phyloP scores from a whole-genome alignment of 2,113 vertebrate genomes.

The Bagarius yarrelli region DNA sequence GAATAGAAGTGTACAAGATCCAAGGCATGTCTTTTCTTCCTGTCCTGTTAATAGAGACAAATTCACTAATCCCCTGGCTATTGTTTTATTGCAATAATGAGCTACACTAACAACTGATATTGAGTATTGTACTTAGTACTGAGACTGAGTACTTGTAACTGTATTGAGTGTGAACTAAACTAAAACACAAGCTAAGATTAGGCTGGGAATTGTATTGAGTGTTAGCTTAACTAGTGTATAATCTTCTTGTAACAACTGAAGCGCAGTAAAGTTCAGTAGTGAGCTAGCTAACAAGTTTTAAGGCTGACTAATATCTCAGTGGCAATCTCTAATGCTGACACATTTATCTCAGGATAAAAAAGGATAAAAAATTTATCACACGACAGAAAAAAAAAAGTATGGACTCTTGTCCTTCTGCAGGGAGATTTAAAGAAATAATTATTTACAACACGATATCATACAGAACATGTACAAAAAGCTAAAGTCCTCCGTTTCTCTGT shows the following conservation, averaged over 20 bases:
- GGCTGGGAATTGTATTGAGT: background rate
- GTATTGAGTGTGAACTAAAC: background rate
- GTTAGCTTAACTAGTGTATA: background rate
- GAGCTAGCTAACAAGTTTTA: background rate
- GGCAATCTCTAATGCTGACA: background rate
- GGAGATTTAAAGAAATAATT: slow-evolving; percentile 9
- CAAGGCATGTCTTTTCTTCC: background rate
- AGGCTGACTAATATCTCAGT: background rate
- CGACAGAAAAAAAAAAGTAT: background rate
- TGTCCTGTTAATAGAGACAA: background rate
- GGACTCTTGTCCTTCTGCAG: slow-evolving; percentile 14
- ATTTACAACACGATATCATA: slow-evolving; percentile 47
- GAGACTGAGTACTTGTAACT: no score
- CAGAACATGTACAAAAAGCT: slow-evolving; percentile 43
- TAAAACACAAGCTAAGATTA: background rate
- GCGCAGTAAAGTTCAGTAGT: background rate
- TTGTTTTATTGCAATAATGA: background rate
- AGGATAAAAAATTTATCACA: no score
- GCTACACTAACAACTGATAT: background rate
- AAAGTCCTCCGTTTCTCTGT: background rate
- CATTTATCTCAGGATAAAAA: background rate
- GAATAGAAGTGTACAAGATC: background rate
- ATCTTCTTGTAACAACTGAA: background rate
- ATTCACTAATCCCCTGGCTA: background rate
- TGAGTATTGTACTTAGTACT: background rate